Base-by-base conservation (phyloP, 2,113 vertebrate genomes). In the Xiphophorus couchianus region DNA sequence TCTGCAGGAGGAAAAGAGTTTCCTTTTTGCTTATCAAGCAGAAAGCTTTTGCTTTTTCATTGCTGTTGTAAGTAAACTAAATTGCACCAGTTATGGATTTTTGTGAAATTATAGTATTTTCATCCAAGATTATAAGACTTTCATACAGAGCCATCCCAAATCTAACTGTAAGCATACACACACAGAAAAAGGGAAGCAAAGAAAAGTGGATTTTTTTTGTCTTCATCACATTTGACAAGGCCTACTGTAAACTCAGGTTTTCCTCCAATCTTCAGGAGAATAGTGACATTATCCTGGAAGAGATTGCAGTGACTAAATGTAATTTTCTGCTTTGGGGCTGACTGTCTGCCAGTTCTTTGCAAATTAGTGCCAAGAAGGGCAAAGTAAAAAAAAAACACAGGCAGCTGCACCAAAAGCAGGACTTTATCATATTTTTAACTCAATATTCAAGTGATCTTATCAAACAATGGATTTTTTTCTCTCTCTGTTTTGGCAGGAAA, bases 221-320 rank as follows among this genome's bases (percentile, higher is more conserved):
- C 29, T 28, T 30, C 44, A 35, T 69, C 27, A 69, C 31, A 60
- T 74, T 31, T 80, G 42, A 66, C 54, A 69, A 72, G 51, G 60
- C 28, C 76, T 71, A 66, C 14, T 67, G 37, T 37, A 73, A 72
- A 62, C 22, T 51, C 5, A 65, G 64, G 66, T 63, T 28, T 58
- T 14, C 63, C 15, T 86, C 81, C 74, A 85, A 62, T 74, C 39
- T 71, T 76, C 25, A 11, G 69, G 81, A 84, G 79, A 74, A 66
- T 84, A 82, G 44, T 84, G 83, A 89, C 86, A 85, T 84, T 73
- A 81, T 83, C 76, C 84, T 90, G 82, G 82, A 87, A 70, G 42
- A 69, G 70, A 62, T 76, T 48, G 33, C 37, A 86, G 67, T 28
- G 60, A 67, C 76, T 87, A 66, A 87, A 86, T 84, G 66, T 69